phyloP scores from a whole-genome alignment of 2,113 vertebrate genomes.

The Odocoileus virginianus region DNA sequence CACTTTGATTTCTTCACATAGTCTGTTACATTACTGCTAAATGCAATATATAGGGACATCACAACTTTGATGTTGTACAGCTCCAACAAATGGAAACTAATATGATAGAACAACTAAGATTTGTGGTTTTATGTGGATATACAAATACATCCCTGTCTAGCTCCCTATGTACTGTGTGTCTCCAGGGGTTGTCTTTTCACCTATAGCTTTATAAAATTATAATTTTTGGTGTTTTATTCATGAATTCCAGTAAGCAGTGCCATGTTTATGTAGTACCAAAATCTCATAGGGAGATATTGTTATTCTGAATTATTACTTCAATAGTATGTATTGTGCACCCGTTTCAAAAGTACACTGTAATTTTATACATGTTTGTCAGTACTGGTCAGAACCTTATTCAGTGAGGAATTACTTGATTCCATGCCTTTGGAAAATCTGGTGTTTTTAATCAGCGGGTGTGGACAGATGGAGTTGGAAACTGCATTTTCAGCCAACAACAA shows the following conservation, averaged over 20 bases:
- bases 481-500: neutral
- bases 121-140: slow-evolving; percentile 74
- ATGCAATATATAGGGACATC: slow-evolving; percentile 82
- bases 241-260: slow-evolving; percentile 39
- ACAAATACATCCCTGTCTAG: slow-evolving; percentile 72
- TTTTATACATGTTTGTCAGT: neutral
- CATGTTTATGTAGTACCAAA: slow-evolving; percentile 8
- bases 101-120: slow-evolving; percentile 77
- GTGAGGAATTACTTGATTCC: neutral
- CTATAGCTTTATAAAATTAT: slow-evolving; percentile 63
- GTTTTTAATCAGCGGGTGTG: neutral
- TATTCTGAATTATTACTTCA: slow-evolving; percentile 18
- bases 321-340: neutral
- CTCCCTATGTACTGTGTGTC: slow-evolving; percentile 40
- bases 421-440: neutral
- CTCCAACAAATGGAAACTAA: slow-evolving; percentile 83
- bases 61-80: slow-evolving; percentile 85
- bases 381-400: neutral
- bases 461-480: neutral
- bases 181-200: slow-evolving; percentile 61
- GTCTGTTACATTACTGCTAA: slow-evolving; percentile 85
- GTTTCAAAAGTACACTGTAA: neutral
- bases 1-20: slow-evolving; percentile 86
- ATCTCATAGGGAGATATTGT: neutral
- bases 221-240: slow-evolving; percentile 59